Base-by-base conservation (phyloP, 2,888 invertebrate species). In the Acleris sparsana region DNA sequence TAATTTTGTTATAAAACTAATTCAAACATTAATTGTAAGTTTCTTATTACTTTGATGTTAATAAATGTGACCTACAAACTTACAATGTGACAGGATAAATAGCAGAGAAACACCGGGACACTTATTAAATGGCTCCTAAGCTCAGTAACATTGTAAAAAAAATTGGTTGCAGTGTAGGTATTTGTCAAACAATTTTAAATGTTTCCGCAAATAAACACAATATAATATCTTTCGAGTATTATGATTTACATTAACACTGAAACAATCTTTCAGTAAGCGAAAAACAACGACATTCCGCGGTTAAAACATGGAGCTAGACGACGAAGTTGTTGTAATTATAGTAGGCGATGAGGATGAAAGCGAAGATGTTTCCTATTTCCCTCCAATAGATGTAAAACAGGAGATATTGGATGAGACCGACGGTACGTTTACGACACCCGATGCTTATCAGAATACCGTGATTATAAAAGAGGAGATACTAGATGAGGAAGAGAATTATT, bases 311-410 rank as follows among this genome's bases (percentile, higher is more conserved):
- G 78, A 79, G 33, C 69, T 74, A 5, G 79, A 81, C 7, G 83
- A 83, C 52, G 84, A 83, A 53, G 75, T 79, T 71, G 71, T 80
- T 70, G 70, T 85, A 63, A 75, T 85, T 56, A 80, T 84, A 53
- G 70, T 82, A 17, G 80, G 73, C 5, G 79, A 84, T 53, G 73
- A 74, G 33, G 61, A 68, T 44, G 65, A 68, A 43, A 67, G 62
- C 43, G 25, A 56, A 22, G 18, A 51, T 20, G 29, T 44, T 43
- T 46, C 57, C 11, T 39, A 52, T 52, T 53, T 55, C 72, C 68
- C 62, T 29, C 73, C 71, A 56, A 62, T 70, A 29, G 25, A 72
- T 59, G 71, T 73, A 46, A 82, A 82, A 73, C 53, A 74, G 20
- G 80, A 84, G 70, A 60, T 65, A 16, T 51, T 72, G 7, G 75